Evolutionary conservation across 2,113 vertebrate species (phyloP).

Genomic region (Pteropus alecto): DNA sequence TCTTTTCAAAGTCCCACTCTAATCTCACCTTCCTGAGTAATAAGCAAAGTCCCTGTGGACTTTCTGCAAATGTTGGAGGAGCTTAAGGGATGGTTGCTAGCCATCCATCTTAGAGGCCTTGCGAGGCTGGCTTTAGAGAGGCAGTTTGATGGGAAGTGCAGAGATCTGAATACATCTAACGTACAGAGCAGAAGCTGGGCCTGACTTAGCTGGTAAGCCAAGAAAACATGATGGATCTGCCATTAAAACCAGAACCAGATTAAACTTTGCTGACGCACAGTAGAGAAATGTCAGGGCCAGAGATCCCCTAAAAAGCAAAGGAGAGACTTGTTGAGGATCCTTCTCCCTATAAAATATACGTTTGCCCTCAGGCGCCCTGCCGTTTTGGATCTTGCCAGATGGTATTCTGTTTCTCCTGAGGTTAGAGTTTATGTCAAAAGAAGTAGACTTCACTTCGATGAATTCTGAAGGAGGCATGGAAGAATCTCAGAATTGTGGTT

Average conservation of each 20-base stretch:
- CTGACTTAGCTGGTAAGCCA: conserved; percentile 46
- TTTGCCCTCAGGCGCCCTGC: conserved; percentile 41
- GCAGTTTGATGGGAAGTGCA: background rate
- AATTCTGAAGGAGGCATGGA: conserved; percentile 1
- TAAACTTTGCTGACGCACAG: background rate
- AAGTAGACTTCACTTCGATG: conserved; percentile 43
- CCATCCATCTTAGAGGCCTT: background rate
- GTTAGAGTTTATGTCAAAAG: conserved; percentile 60
- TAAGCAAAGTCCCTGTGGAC: background rate
- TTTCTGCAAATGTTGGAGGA: background rate
- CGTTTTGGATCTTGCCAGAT: conserved; percentile 53
- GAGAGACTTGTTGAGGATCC: background rate
- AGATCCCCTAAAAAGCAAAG: conserved; percentile 23
- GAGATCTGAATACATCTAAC: background rate
- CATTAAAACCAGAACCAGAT: conserved; percentile 15
- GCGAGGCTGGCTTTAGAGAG: background rate
- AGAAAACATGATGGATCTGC: background rate
- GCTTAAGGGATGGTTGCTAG: background rate
- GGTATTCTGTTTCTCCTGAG: conserved; percentile 55
- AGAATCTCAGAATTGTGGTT: background rate
- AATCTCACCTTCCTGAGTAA: conserved; percentile 38
- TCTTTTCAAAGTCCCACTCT: conserved; percentile 15
- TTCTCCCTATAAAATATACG: conserved; percentile 42
- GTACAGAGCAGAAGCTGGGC: background rate
- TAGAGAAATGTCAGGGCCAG: conserved; percentile 38